These are phyloP conservation scores for Argya squamiceps DNA, from an alignment of 2,797 vertebrate species.

Conservation along the genomic window DNA sequence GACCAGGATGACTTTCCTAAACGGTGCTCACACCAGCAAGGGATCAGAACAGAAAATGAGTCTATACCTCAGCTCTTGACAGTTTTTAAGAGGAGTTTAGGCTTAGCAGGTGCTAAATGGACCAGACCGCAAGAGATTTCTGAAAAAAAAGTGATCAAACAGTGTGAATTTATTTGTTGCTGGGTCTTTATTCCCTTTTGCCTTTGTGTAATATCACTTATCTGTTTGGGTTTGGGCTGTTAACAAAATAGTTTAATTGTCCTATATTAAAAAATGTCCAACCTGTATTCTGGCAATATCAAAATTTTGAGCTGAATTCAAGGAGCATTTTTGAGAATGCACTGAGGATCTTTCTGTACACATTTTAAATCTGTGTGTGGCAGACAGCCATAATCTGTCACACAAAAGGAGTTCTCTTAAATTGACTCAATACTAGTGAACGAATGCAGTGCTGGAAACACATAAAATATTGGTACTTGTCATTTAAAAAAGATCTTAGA, in stretches of 20 bases:
- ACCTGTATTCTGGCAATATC: neutral
- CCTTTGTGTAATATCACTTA: neutral
- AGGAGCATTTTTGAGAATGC: neutral
- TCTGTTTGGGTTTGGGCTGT: neutral
- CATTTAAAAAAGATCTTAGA: neutral
- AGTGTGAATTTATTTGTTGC: neutral
- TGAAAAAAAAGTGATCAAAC: neutral
- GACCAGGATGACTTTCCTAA: conserved; percentile 14
- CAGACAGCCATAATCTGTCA: neutral
- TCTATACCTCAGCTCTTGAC: neutral
- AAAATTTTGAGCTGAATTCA: neutral
- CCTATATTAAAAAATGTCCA: neutral
- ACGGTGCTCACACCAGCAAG: neutral
- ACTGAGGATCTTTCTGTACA: neutral
- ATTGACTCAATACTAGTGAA: neutral
- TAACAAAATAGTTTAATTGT: neutral
- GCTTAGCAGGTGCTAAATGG: neutral
- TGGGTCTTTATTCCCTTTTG: neutral
- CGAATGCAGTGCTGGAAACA: neutral
- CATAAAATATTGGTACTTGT: neutral
- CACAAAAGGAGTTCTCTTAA: neutral
- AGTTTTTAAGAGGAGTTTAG: neutral
- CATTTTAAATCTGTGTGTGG: neutral
- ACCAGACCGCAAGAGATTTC: neutral
- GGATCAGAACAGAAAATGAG: neutral